Base-by-base conservation (phyloP, 2,113 vertebrate species). In the Eptesicus fuscus region DNA sequence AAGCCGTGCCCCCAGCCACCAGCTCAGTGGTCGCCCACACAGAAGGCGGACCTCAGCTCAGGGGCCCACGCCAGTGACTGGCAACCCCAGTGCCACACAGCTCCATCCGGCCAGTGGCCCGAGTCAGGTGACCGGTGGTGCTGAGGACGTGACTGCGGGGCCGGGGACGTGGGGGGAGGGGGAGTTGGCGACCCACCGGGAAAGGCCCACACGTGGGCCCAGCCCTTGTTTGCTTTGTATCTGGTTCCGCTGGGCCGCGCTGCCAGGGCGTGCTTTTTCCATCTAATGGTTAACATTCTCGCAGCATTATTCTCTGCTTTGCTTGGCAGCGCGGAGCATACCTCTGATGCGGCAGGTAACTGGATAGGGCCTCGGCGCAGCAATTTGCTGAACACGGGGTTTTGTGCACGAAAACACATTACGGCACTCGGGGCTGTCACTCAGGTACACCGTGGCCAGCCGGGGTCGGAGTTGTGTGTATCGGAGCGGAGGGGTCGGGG, bases 271-370 rank as follows among this genome's bases (percentile, higher is more conserved):
- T 28, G 83, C 67, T 95, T 97, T 98, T 98, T 96, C 98, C 88
- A 97, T n/a, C 93, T 79, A 93, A 96, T 95, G 93, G 97, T 98
- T 98, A 96, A 96, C 95, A 83, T 97, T 98, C 98, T 97, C 94
- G 95, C 98, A 98, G 96, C 93, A 96, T 97, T 97, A 97, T 94
- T 96, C 95, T 94, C 96, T 98, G 98, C 98, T 98, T 98, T 98
- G 92, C 97, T 98, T 98, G 98, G 98, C 98, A 98, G 78, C 5
- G 93, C 95, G 97, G 98, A 98, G 97, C 96, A 76, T 96, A 98
- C 97, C 98, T 98, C 97, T 96, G 98, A 94, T 23, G 0, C 78
- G 9, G 95, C 98, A 98, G 98, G 98, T 98, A 98, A 98, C 96
- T 96, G 97, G 97, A 98, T 97, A 98, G 65, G 91, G 97, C 85